These are phyloP conservation scores for Noctua comes DNA, from an alignment of 2,888 invertebrate species.

Conservation along the genomic window DNA sequence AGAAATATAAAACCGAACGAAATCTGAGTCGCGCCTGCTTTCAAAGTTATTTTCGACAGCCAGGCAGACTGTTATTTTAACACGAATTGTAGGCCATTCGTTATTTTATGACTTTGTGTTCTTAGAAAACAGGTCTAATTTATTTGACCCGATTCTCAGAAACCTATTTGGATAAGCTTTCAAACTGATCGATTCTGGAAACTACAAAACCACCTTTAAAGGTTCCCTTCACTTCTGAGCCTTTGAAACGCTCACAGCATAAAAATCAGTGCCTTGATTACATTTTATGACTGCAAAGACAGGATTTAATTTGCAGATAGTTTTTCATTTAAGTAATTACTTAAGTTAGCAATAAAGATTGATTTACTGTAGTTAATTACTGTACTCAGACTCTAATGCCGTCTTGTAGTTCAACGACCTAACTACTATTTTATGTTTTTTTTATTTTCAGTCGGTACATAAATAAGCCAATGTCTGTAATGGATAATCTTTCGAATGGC, in stretches of 20 bases:
- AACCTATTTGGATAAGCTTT: conserved; percentile 4
- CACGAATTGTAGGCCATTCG: not conserved
- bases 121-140: conserved; percentile 24
- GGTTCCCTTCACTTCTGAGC: conserved; percentile 25
- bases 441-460: no score
- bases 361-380: not conserved
- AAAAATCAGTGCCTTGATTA: conserved; percentile 5
- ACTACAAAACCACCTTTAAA: not conserved
- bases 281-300: conserved; percentile 10
- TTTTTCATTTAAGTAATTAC: not conserved
- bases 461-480: no score
- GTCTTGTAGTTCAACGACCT: not conserved
- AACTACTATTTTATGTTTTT: no score
- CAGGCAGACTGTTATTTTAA: not conserved
- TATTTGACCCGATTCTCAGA: conserved; percentile 6
- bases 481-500: conserved; percentile 5
- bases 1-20: not conserved
- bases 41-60: not conserved
- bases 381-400: not conserved
- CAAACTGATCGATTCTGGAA: not conserved
- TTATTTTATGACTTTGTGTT: not conserved
- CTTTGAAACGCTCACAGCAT: not conserved
- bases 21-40: not conserved
- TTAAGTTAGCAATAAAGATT: not conserved
- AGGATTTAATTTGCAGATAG: conserved; percentile 16